These are phyloP conservation scores for Amniataba percoides DNA, from an alignment of 2,797 vertebrate genomes.

Conservation along the genomic window DNA sequence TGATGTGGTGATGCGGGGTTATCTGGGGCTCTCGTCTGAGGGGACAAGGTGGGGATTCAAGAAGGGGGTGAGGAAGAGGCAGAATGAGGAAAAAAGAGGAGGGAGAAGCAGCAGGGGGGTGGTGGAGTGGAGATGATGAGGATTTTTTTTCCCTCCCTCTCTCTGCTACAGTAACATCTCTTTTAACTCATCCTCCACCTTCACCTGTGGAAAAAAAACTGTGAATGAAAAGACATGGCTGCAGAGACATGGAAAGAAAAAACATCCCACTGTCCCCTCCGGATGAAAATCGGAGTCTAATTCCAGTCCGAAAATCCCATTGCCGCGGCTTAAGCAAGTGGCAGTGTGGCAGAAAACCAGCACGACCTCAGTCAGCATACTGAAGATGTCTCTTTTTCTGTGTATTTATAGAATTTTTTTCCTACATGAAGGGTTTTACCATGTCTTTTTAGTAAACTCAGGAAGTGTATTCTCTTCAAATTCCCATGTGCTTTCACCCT, in stretches of 20 bases:
- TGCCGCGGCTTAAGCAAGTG: conserved; percentile 26
- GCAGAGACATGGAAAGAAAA: too few relatives aligned
- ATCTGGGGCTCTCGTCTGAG: conserved; percentile 71
- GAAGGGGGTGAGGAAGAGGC: conserved; percentile 9
- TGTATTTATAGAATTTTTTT: conserved; percentile 36
- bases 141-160: neutral
- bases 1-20: conserved; percentile 78
- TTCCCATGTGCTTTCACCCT: conserved; percentile 19
- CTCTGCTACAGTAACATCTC: conserved; percentile 50
- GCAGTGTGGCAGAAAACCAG: conserved; percentile 45
- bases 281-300: conserved; percentile 46
- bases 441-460: conserved; percentile 35
- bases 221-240: conserved; percentile 23
- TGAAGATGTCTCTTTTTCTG: conserved; percentile 49
- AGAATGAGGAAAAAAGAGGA: conserved; percentile 25
- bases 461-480: conserved; percentile 36
- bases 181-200: conserved; percentile 63
- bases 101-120: conserved; percentile 25
- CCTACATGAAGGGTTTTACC: conserved; percentile 26
- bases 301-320: conserved; percentile 46
- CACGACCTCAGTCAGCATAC: conserved; percentile 37
- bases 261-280: conserved; percentile 15
- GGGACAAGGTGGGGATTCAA: conserved; percentile 45
- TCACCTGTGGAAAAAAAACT: neutral
- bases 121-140: conserved; percentile 32